phyloP scores from a whole-genome alignment of 2,888 invertebrate genomes.

The Clostera curtula region DNA sequence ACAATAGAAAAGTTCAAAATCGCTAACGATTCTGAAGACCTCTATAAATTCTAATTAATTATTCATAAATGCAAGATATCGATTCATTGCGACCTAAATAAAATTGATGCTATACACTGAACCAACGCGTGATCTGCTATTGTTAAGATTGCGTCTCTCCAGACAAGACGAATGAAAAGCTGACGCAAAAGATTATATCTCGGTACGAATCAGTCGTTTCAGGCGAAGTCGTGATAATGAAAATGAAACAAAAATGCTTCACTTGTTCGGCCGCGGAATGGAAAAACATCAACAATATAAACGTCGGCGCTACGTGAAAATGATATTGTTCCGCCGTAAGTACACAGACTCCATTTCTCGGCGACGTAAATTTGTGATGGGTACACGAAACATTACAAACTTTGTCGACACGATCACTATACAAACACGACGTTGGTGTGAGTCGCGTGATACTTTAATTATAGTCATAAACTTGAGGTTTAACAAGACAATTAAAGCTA shows the following conservation, averaged over 20 bases:
- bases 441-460: constrained; percentile 33
- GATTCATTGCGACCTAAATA: constrained; percentile 4
- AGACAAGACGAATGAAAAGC: constrained; percentile 9
- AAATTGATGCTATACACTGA: constrained; percentile 14
- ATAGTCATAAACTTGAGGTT: constrained; percentile 38
- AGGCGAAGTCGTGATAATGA: constrained; percentile 22
- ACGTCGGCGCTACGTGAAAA: constrained; percentile 4
- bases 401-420: background rate
- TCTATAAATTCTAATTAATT: constrained; percentile 1
- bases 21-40: too few relatives aligned
- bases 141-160: constrained; percentile 11
- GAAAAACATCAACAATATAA: constrained; percentile 13
- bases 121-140: constrained; percentile 19
- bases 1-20: too few relatives aligned
- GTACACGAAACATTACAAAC: background rate
- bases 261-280: constrained; percentile 16
- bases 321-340: constrained; percentile 3
- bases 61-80: too few relatives aligned
- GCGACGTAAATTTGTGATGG: background rate
- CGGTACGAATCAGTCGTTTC: constrained; percentile 16
- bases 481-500: constrained; percentile 39
- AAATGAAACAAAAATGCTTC: constrained; percentile 25
- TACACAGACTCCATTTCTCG: background rate
- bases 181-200: constrained; percentile 18
- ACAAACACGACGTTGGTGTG: constrained; percentile 16